These are phyloP conservation scores for Periparus ater DNA, from an alignment of 2,797 vertebrate genomes.

Conservation along the genomic window DNA sequence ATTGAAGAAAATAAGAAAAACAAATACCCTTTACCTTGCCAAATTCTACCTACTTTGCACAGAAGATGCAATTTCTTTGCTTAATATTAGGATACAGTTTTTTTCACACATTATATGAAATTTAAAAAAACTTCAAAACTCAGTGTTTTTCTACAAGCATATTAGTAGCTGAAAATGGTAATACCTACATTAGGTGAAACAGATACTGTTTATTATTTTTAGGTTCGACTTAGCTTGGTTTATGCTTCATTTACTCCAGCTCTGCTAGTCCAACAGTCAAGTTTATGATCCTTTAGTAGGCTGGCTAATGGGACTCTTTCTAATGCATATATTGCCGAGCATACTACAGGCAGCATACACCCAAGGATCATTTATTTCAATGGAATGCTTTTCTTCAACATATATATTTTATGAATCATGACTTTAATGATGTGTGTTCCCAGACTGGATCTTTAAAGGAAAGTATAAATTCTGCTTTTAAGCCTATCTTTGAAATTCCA, in stretches of 20 bases:
- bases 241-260: neutral
- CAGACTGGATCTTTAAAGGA: neutral
- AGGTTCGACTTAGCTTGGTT: neutral
- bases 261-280: neutral
- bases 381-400: neutral
- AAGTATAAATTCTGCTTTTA: neutral
- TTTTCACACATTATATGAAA: neutral
- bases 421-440: neutral
- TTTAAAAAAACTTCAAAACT: fast-evolving
- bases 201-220: neutral
- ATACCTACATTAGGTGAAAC: neutral
- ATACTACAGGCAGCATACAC: neutral
- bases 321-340: neutral
- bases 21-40: neutral
- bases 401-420: neutral
- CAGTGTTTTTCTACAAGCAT: neutral
- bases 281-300: neutral
- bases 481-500: neutral
- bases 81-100: neutral
- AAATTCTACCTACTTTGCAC: neutral
- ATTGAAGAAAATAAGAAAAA: neutral
- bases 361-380: constrained; percentile 26
- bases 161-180: neutral
- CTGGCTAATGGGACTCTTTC: neutral
- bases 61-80: neutral